Conservation (phyloP, 2,888 invertebrate species). For the Aspidapion aeneum region DNA sequence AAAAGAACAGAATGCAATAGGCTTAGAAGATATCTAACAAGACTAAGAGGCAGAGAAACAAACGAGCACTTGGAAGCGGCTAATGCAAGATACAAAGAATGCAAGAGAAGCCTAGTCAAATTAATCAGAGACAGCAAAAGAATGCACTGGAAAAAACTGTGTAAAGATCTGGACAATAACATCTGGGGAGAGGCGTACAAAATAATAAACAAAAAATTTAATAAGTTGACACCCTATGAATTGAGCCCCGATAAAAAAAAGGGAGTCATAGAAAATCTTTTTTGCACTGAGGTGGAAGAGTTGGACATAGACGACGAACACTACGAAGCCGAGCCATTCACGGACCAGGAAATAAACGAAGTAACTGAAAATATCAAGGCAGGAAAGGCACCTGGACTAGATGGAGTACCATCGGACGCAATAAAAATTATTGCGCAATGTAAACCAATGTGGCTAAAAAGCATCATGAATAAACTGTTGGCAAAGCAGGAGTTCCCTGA, state of each 20-base stretch:
- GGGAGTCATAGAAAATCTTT: conserved; percentile 3
- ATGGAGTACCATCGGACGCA: conserved; percentile 14
- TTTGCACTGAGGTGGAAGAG: neutral
- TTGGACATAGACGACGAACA: neutral
- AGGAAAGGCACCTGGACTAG: conserved; percentile 18
- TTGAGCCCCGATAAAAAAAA: neutral
- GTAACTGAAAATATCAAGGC: conserved; percentile 7
- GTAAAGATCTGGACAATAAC: conserved; percentile 11
- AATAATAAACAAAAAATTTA: conserved; percentile 9
- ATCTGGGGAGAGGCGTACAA: conserved; percentile 19
- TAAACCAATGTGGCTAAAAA: neutral
- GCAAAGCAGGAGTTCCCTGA: conserved; percentile 14
- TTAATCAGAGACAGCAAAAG: conserved; percentile 3
- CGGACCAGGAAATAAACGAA: conserved; percentile 7
- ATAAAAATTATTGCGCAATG: conserved; percentile 5
- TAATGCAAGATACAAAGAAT: neutral
- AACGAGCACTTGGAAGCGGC: neutral
- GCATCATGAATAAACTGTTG: conserved; percentile 6
- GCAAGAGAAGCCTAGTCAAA: neutral
- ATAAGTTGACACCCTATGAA: neutral
- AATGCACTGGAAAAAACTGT: conserved; percentile 10
- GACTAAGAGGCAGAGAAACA: neutral
- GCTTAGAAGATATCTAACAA: neutral
- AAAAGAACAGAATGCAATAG: conserved; percentile 1
- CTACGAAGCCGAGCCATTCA: neutral